Percentiles rank a stretch among this genome's conserved stretches.
Conservation (phyloP, 1,140 invertebrate genomes). For the Manduca sexta region DNA sequence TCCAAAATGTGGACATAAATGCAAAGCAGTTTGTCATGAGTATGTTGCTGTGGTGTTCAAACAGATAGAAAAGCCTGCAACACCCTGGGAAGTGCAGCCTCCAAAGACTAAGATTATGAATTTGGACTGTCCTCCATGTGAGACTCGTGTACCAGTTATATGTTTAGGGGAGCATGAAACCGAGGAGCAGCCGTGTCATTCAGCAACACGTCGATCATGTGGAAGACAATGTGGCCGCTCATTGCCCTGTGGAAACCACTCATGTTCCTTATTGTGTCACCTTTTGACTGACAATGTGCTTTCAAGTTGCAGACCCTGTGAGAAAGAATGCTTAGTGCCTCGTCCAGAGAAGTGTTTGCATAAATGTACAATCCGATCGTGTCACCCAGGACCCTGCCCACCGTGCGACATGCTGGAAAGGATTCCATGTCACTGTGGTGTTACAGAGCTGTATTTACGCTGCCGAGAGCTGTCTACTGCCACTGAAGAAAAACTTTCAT, state of each 20-base stretch:
- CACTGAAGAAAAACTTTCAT: slow-evolving; percentile 77
- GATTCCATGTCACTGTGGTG: slow-evolving; percentile 85
- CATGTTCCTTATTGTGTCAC: slow-evolving; percentile 84
- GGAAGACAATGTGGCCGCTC: slow-evolving; percentile 79
- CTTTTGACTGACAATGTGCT: slow-evolving; percentile 66
- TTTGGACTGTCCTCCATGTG: slow-evolving; percentile 81
- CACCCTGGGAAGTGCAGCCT: slow-evolving; percentile 84
- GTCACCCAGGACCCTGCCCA: slow-evolving; percentile 82
- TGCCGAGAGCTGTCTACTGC: slow-evolving; percentile 79
- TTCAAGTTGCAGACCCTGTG: slow-evolving; percentile 81
- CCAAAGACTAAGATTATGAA: slow-evolving; percentile 77
- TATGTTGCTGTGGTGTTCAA: slow-evolving; percentile 80
- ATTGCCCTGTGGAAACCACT: slow-evolving; percentile 86
- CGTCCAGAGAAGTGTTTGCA: slow-evolving; percentile 87
- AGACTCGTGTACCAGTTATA: slow-evolving; percentile 79
- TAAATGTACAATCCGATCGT: slow-evolving; percentile 79
- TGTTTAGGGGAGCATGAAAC: slow-evolving; percentile 91
- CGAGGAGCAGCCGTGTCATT: slow-evolving; percentile 82
- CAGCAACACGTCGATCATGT: slow-evolving; percentile 82
- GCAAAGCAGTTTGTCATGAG: slow-evolving; percentile 85
- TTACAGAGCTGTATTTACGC: slow-evolving; percentile 81
- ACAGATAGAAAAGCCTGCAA: slow-evolving; percentile 77
- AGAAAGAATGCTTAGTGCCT: slow-evolving; percentile 78
- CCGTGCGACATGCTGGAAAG: slow-evolving; percentile 83
- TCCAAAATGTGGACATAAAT: slow-evolving; percentile 82